Base-by-base conservation (phyloP, 2,888 invertebrate species). In the Athetis lepigone region DNA sequence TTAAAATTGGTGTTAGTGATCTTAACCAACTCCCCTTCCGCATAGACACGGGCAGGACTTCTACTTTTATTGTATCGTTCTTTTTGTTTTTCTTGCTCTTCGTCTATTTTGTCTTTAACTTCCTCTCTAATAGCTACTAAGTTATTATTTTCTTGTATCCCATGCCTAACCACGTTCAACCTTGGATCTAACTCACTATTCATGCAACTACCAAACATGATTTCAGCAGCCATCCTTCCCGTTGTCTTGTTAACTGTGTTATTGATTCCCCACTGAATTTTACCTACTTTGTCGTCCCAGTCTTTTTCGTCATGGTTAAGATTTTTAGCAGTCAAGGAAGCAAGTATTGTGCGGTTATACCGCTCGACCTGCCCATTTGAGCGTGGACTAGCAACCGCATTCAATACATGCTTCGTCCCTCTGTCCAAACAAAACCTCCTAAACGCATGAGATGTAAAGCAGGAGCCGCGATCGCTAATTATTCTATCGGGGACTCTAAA, bases 321-420 rank as follows among this genome's bases (percentile, higher is more conserved):
- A 9, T 60, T 60, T 39, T 33, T 39, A 18, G 65, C 55, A 0
- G 36, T 59, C 11, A 65, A n/a, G 8, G 54, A 49, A 13, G 55
- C 33, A 11, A 65, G 29, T 8, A 65, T 27, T 3, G 27, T 40
- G 29, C 58, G 62, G 29, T 55, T 65, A n/a, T 61, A 67, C 11
- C 67, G 33, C 37, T 67, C 67, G 6, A 62, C 62, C 9, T 67
- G 67, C 3, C 67, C 62, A 19, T 67, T 67, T 0, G 62, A 52
- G 4, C 57, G 37, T 4, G 67, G 62, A 7, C 57, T 49, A 3
- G 67, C 47, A 8, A 63, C 63, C 5, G 62, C 50, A 13, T 63
- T 63, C 5, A 63, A 19, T 2, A 63, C n/a, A 9, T 63, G 62
- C 11, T 25, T 57, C 0, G 39, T 27, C 2, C 62, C 56, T 11